A percentile compares a stretch with the other conserved stretches of the same genome.
These are phyloP conservation scores for Cyrtodaria siliqua DNA, from an alignment of 2,888 invertebrate species.

Conservation along the genomic window DNA sequence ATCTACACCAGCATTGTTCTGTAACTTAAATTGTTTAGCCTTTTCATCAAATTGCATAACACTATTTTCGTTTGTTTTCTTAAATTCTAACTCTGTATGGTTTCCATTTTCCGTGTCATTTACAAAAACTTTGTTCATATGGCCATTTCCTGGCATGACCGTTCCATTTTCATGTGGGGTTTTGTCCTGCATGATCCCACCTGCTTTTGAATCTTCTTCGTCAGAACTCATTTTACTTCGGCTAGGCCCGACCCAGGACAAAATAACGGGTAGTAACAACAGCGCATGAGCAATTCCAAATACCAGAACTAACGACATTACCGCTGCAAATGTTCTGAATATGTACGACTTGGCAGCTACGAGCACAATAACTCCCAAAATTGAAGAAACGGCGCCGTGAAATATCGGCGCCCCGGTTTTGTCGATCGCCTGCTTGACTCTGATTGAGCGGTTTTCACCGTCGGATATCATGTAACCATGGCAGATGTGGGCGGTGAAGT, in stretches of 20 bases:
- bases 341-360: constrained; percentile 49
- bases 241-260: constrained; percentile 29
- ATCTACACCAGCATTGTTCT: too few species aligned
- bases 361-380: constrained; percentile 68
- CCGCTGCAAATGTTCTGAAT: constrained; percentile 19
- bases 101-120: too few species aligned
- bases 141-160: too few species aligned
- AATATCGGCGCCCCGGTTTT: constrained; percentile 66
- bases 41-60: too few species aligned
- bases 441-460: constrained; percentile 38
- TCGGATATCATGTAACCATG: constrained; percentile 68
- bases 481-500: constrained; percentile 78
- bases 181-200: too few species aligned
- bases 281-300: constrained; percentile 37
- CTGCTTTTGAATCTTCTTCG: too few species aligned
- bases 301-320: constrained; percentile 23
- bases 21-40: too few species aligned
- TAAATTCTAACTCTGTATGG: too few species aligned
- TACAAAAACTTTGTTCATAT: too few species aligned
- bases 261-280: constrained; percentile 23
- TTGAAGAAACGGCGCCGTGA: constrained; percentile 70
- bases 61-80: too few species aligned
- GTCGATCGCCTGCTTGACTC: constrained; percentile 58
- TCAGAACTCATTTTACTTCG: not conserved
- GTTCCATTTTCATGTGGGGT: too few species aligned